Evolutionary conservation across 2,888 invertebrate species (phyloP).

Genomic region (Drosophila cognata): DNA sequence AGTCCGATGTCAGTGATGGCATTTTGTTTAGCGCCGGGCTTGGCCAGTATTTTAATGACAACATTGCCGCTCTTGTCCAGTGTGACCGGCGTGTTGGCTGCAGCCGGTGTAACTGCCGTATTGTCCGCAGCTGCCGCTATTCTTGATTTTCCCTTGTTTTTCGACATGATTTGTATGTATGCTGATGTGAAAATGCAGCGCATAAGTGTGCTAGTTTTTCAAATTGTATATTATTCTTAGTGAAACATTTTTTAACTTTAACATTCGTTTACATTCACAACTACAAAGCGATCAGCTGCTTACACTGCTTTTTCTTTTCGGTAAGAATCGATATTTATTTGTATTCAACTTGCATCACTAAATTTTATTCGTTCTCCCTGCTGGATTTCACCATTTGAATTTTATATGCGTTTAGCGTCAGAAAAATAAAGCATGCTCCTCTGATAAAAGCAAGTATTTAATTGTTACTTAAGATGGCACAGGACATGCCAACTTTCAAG

Average conservation of each 20-base stretch:
- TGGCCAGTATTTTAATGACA: slow-evolving; percentile 88
- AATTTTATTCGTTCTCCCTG: not conserved
- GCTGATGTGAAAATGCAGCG: slow-evolving; percentile 51
- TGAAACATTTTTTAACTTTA: not conserved
- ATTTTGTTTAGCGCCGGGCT: slow-evolving; percentile 91
- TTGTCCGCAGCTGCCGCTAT: slow-evolving; percentile 9
- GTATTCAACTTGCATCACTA: not conserved
- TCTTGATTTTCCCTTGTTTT: slow-evolving; percentile 72
- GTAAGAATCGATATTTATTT: not conserved
- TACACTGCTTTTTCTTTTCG: not conserved
- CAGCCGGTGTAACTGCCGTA: slow-evolving; percentile 14
- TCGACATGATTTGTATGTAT: slow-evolving; percentile 70
- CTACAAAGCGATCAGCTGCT: slow-evolving; percentile 38
- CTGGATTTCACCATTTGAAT: not conserved
- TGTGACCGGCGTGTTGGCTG: slow-evolving; percentile 74
- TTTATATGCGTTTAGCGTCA: not conserved
- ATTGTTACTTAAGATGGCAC: slow-evolving; percentile 86
- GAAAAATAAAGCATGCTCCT: not conserved
- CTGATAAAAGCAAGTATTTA: not conserved
- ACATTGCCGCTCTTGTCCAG: slow-evolving; percentile 88
- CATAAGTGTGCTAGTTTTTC: slow-evolving; percentile 40
- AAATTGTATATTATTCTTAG: slow-evolving; percentile 15
- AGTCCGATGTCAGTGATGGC: slow-evolving; percentile 87
- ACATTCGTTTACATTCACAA: not conserved
- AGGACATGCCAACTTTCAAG: slow-evolving; percentile 96